Evolutionary conservation across 2,888 invertebrate species (phyloP).

Genomic region (Lamproptera curius): DNA sequence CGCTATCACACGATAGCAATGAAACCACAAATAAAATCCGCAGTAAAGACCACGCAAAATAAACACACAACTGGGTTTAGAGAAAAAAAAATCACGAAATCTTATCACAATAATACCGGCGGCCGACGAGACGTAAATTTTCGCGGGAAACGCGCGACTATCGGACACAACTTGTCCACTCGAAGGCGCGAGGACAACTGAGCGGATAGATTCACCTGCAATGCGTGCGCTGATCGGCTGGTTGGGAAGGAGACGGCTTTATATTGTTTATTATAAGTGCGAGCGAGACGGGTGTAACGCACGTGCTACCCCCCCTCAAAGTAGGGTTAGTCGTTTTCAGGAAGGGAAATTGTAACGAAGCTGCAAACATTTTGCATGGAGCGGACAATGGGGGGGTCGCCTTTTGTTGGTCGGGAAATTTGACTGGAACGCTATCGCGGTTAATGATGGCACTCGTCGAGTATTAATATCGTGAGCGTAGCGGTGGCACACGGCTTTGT

Average conservation of each 20-base stretch:
- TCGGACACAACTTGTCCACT: conserved; percentile 51
- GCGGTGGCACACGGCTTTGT: no score
- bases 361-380: conserved; percentile 64
- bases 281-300: conserved; percentile 48
- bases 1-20: not conserved
- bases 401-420: conserved; percentile 52
- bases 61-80: no score
- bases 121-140: conserved; percentile 51
- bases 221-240: conserved; percentile 70
- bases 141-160: conserved; percentile 59
- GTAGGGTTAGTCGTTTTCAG: conserved; percentile 60
- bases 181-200: conserved; percentile 55
- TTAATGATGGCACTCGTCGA: conserved; percentile 37
- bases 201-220: conserved; percentile 65
- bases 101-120: no score
- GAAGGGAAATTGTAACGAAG: conserved; percentile 66
- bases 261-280: conserved; percentile 23
- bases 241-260: conserved; percentile 39
- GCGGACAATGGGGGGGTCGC: conserved; percentile 51
- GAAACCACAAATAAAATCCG: not conserved
- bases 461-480: no score
- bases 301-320: conserved; percentile 62
- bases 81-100: no score
- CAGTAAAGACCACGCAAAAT: not conserved
- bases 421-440: conserved; percentile 38